Evolutionary conservation across 2,797 vertebrate genomes (phyloP), one percentile per base, ranked within the genome.

Genomic region (Otus scops): DNA sequence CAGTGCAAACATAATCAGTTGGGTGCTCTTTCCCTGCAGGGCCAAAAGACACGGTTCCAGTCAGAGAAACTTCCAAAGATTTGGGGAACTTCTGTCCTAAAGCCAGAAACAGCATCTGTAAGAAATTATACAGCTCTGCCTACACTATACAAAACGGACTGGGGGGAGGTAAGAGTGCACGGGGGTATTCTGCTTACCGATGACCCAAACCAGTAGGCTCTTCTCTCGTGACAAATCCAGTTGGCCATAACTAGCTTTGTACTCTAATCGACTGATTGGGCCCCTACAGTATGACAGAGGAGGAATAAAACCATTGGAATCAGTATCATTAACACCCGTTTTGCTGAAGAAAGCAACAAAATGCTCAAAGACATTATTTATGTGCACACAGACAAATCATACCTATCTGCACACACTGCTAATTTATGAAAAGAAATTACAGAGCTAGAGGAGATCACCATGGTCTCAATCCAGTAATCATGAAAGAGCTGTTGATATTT

Each of bases 31-130:
- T 97, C 63, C 81, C 85, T 32, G 84, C 93, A 0, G 95, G 23
- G 77, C 97, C 98, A 85, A 99, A 99, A 88, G 94, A 96, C 89
- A 99, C 83, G n/a, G 97, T 98, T 88, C 98, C 99, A 50, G 99
- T 98, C 95, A 99, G 98, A n/a, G 98, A 98, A 92, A 99, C 98
- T 97, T 99, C 99, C 91, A 98, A 98, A 74, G 98, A 99, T 93
- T 98, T 99, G 50, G 99, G 99, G 94, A 99, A 99, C 97, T 99
- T 99, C 97, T 99, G 99, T 87, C 99, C 99, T 99, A 89, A 84
- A 95, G 94, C 86, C 43, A 96, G 56, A 97, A 95, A 91, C 38
- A 73, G 39, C 28, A 85, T 27, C 47, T 71, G 10, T 85, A 7
- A 94, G 61, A 65, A 94, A 78, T 73, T 20, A 68, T 24, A 59